phyloP scores from a whole-genome alignment of 2,113 vertebrate species.

The Loxodonta africana region DNA sequence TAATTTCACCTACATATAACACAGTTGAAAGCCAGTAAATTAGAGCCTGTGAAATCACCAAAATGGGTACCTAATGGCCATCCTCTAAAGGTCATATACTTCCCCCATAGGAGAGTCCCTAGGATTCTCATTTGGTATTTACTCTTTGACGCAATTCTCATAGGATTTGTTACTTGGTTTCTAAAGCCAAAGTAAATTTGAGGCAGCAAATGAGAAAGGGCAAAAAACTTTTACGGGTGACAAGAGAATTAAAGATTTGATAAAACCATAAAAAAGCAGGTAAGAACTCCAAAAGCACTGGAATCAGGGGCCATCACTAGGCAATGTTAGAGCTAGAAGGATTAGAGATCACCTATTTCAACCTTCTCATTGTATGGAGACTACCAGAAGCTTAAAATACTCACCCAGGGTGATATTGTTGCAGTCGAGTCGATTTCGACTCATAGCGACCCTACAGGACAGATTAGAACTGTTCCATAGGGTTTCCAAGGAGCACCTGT shows the following conservation, averaged over 20 bases:
- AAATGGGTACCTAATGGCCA: slow-evolving; percentile 38
- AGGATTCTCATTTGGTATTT: slow-evolving; percentile 50
- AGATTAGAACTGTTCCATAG: too few relatives aligned
- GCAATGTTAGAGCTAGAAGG: not conserved
- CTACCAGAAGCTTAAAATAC: not conserved
- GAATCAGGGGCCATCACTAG: not conserved
- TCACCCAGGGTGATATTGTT: not conserved
- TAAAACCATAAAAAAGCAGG: not conserved
- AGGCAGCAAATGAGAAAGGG: slow-evolving; percentile 23
- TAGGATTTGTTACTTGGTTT: slow-evolving; percentile 63
- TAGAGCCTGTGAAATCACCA: slow-evolving; percentile 11
- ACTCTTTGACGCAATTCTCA: slow-evolving; percentile 60
- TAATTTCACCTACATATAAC: not conserved
- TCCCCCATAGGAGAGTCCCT: not conserved
- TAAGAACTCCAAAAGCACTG: not conserved
- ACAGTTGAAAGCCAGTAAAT: slow-evolving; percentile 21
- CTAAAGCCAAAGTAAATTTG: slow-evolving; percentile 49
- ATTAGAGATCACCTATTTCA: not conserved
- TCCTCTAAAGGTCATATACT: slow-evolving; percentile 37
- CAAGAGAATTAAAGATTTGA: not conserved
- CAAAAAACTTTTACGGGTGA: not conserved
- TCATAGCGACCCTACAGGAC: too few relatives aligned
- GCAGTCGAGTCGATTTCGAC: too few relatives aligned
- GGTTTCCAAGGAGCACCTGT: too few relatives aligned
- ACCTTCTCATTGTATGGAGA: not conserved